phyloP scores from a whole-genome alignment of 2,888 invertebrate genomes.

The Silvanus unidentatus region DNA sequence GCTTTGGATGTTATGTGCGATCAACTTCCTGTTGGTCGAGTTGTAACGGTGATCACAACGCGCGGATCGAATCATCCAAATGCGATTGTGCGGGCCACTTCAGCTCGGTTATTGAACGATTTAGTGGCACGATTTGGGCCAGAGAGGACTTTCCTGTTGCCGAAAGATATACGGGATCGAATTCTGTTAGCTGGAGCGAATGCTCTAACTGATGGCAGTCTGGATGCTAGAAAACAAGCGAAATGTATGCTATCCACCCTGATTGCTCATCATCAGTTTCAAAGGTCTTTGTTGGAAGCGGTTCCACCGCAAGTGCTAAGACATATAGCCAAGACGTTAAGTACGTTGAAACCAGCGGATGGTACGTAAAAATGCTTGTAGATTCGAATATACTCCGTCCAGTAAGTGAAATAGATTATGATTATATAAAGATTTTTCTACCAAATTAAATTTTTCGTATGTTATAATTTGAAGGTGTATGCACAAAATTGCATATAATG shows the following conservation, averaged over 20 bases:
- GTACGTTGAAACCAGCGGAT: slow-evolving; percentile 46
- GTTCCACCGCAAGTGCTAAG: slow-evolving; percentile 73
- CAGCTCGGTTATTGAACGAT: slow-evolving; percentile 69
- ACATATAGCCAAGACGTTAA: slow-evolving; percentile 77
- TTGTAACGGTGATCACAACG: slow-evolving; percentile 59
- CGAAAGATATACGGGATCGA: slow-evolving; percentile 69
- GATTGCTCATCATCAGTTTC: slow-evolving; percentile 68
- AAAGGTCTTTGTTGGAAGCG: slow-evolving; percentile 69
- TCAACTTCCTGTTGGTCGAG: slow-evolving; percentile 62
- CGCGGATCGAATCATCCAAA: slow-evolving; percentile 80
- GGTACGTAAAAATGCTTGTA: background rate
- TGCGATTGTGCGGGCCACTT: slow-evolving; percentile 76
- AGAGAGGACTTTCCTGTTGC: slow-evolving; percentile 66
- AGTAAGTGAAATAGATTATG: background rate
- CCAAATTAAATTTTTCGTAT: too few species aligned
- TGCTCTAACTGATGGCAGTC: slow-evolving; percentile 77
- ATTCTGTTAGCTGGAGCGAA: slow-evolving; percentile 75
- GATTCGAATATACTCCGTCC: background rate
- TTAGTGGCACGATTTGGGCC: slow-evolving; percentile 70
- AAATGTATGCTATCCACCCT: slow-evolving; percentile 71
- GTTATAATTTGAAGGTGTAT: too few species aligned
- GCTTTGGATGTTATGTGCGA: slow-evolving; percentile 80
- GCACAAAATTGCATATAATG: too few species aligned
- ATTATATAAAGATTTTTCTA: slow-evolving; percentile 5
- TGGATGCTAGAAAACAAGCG: slow-evolving; percentile 74